Evolutionary conservation across 2,888 invertebrate species (phyloP), one percentile per base, ranked within the genome.

Genomic region (Flexamia atlantica): DNA sequence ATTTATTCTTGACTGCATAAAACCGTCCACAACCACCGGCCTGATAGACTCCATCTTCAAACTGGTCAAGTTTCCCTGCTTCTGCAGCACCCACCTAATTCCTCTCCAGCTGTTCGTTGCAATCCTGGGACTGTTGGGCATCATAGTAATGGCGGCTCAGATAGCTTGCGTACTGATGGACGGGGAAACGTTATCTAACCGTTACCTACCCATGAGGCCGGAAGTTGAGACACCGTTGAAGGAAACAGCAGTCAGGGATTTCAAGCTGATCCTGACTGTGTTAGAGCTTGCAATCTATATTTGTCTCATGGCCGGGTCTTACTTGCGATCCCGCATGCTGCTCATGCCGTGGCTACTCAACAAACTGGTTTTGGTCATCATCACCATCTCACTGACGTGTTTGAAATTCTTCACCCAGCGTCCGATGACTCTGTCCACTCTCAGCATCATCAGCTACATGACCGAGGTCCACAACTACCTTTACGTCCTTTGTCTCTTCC

Each of bases 341-440:
- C 57, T 79, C 32, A 28, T 79, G 32, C 79, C 79, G 9, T 79
- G 79, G 79, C 28, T 79, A 4, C 30, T 79, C 32, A 36, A 30
- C 32, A 79, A 79, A 50, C 28, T 57, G 36, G 12, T 32, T 1
- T 36, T 79, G 28, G 57, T 79, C 12, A 7, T 30, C 5, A 57
- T 79, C 30, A 53, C 79, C 17, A 36, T 57, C 14, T 20, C 57
- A 10, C n/a, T 79, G 17, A 57, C 79, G 9, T 30, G 53, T 30
- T 57, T 50, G 5, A 53, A 57, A 23, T 79, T 79, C 79, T 30
- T 79, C 57, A 50, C 50, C 20, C 79, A 79, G 32, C 5, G 20
- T 20, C 79, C 79, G 9, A 79, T 79, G 79, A 79, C 79, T 12
- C 30, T 79, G 7, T 79, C 79, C 50, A 79, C 79, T 12, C 36